Conservation (phyloP, 2,113 vertebrate species). For the Scomber scombrus region DNA sequence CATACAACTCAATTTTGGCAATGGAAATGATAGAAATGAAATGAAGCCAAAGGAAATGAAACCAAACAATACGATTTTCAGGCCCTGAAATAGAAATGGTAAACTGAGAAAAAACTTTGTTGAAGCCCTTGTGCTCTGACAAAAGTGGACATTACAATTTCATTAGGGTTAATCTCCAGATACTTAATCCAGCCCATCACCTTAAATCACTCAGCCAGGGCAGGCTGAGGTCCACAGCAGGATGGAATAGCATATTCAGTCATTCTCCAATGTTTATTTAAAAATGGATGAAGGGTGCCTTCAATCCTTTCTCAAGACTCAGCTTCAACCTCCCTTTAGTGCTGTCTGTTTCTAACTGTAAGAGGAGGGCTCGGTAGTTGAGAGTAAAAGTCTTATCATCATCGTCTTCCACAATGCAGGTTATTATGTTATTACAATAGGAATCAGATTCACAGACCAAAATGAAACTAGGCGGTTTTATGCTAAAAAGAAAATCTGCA, state of each 20-base stretch:
- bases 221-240: slow-evolving; percentile 30
- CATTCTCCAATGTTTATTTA: slow-evolving; percentile 60
- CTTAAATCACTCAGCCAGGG: slow-evolving; percentile 48
- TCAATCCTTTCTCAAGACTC: slow-evolving; percentile 13
- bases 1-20: not conserved
- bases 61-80: slow-evolving; percentile 1
- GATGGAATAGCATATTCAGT: slow-evolving; percentile 38
- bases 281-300: slow-evolving; percentile 69
- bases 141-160: slow-evolving; percentile 58
- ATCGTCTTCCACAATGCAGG: slow-evolving; percentile 5
- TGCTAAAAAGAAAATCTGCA: not conserved
- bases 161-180: slow-evolving; percentile 50
- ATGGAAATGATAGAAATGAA: too few relatives aligned
- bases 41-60: slow-evolving; percentile 6
- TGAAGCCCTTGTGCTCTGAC: slow-evolving; percentile 29
- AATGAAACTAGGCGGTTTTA: not conserved
- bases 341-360: not conserved
- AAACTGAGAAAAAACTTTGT: slow-evolving; percentile 25
- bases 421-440: not conserved
- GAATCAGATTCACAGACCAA: slow-evolving; percentile 13
- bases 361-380: not conserved
- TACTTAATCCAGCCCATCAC: slow-evolving; percentile 38
- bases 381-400: not conserved
- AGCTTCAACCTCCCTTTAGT: slow-evolving; percentile 20
- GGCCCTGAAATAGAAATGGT: not conserved